Evolutionary conservation across 2,797 vertebrate species (phyloP), one percentile per base, ranked within the genome.

Genomic region (Clarias fuscus): DNA sequence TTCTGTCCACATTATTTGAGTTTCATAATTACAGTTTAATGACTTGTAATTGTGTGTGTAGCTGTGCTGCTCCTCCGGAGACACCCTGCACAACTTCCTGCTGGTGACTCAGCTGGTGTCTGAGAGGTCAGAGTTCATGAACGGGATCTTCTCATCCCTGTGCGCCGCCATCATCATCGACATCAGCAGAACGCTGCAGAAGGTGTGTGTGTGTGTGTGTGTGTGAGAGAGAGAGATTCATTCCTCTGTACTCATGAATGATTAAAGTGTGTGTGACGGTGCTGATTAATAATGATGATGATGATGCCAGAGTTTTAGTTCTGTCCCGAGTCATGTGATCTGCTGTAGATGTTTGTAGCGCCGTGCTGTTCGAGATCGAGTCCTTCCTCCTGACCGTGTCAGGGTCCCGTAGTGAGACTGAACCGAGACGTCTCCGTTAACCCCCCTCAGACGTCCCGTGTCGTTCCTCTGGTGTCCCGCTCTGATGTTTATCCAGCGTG

Each of bases 151-250:
- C 84, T 97, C 97, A 0, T 97, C 96, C 3, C 88, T 99, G 22
- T 93, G 97, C 7, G 97, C 97, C 0, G 93, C 95, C 3, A 91
- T 95, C 68, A 85, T 99, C 15, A 96, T 97, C 68, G 98, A 99
- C 87, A 96, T 96, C 64, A 95, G 91, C 86, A 92, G 94, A 82
- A 64, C 80, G 17, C 93, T 99, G 0, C 95, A 94, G 71, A 97
- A 98, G 97, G 98, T 99, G 92, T 40, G 85, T 72, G 27, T 0
- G 15, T 24, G 64, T 65, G 24, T 65, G 64, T 15, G n/a, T 67
- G 65, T 65, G 24, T 65, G 61, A 0, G n/a, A 1, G 22, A 1
- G 27, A 0, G n/a, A 40, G 3, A 40, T 30, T 61, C 1, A 7
- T 27, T 78, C 10, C 22, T 59, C 33, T 58, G 10, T 58, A 37